phyloP scores from a whole-genome alignment of 1,140 invertebrate genomes.

The Babylonia areolata region DNA sequence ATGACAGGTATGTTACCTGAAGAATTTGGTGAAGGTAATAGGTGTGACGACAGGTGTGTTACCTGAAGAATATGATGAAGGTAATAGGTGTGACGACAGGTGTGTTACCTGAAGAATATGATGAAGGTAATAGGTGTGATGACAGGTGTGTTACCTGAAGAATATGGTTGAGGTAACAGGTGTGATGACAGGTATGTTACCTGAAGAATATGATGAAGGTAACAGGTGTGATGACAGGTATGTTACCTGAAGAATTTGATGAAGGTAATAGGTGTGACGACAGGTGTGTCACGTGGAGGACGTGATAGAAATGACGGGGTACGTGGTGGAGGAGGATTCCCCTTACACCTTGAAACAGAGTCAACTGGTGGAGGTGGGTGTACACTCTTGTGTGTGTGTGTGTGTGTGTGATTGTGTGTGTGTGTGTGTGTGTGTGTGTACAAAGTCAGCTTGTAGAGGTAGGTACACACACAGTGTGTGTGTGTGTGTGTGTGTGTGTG shows the following conservation, averaged over 20 bases:
- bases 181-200: conserved; percentile 58
- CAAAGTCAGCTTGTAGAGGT: too few species aligned
- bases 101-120: conserved; percentile 24
- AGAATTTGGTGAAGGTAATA: too few species aligned
- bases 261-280: background rate
- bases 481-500: too few species aligned
- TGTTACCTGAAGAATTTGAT: conserved; percentile 47
- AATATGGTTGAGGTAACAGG: background rate
- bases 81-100: conserved; percentile 44
- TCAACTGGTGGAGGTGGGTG: conserved; percentile 62
- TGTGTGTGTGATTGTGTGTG: background rate
- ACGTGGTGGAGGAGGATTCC: conserved; percentile 71
- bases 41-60: too few species aligned
- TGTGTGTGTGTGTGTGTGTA: too few species aligned
- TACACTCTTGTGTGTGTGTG: background rate
- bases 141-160: too few species aligned
- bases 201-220: conserved; percentile 69
- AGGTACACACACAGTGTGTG: too few species aligned
- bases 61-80: background rate
- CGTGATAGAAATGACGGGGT: conserved; percentile 68
- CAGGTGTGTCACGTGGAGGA: conserved; percentile 71
- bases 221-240: conserved; percentile 53
- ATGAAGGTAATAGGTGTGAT: background rate
- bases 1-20: too few species aligned
- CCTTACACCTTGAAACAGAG: conserved; percentile 63